These are phyloP conservation scores for Alces alces DNA, from an alignment of 2,113 vertebrate genomes.

Conservation along the genomic window DNA sequence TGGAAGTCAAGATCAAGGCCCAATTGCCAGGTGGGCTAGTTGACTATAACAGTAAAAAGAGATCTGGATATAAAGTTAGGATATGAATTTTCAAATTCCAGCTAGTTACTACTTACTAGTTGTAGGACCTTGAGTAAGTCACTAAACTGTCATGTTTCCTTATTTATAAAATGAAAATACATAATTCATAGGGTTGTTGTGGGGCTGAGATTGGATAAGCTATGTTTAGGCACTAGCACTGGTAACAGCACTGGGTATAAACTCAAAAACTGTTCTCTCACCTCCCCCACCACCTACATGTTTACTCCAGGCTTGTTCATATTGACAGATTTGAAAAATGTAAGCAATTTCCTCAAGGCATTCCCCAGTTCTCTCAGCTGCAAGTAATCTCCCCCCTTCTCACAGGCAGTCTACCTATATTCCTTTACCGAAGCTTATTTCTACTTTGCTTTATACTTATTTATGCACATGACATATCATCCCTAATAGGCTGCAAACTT, in stretches of 20 bases:
- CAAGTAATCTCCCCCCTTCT: constrained; percentile 54
- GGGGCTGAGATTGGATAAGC: background rate
- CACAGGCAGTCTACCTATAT: constrained; percentile 51
- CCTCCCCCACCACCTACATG: background rate
- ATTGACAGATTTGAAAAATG: constrained; percentile 75
- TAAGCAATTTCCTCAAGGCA: constrained; percentile 68
- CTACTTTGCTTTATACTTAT: constrained; percentile 40
- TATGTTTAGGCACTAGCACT: background rate
- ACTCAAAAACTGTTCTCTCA: background rate
- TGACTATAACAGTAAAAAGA: background rate
- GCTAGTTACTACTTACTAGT: background rate
- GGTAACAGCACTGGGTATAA: constrained; percentile 20
- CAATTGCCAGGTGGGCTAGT: background rate
- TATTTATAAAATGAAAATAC: constrained; percentile 26
- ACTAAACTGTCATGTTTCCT: background rate
- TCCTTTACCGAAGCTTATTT: constrained; percentile 55
- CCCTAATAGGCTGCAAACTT: constrained; percentile 30
- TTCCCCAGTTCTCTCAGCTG: constrained; percentile 58
- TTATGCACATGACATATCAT: constrained; percentile 49
- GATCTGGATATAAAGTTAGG: background rate
- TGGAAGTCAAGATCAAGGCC: background rate
- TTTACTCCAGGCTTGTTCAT: constrained; percentile 49
- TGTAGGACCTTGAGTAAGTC: constrained; percentile 24
- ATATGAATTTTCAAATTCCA: constrained; percentile 14
- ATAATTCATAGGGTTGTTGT: background rate